Conservation (phyloP, 2,113 vertebrate genomes). For the Scopus umbretta region DNA sequence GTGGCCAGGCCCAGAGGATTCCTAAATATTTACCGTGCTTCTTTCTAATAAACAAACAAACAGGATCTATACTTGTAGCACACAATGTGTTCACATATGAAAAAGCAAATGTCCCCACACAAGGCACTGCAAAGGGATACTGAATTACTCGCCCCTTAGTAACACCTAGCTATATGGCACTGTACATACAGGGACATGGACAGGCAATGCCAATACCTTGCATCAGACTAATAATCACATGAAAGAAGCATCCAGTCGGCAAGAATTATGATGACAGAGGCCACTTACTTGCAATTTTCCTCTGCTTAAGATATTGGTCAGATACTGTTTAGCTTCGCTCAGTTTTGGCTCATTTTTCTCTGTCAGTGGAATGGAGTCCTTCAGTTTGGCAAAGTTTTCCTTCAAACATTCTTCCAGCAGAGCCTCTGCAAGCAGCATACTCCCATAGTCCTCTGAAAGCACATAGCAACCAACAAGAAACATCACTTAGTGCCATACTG, state of each 20-base stretch:
- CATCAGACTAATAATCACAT: neutral
- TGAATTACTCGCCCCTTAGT: neutral
- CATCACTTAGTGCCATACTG: neutral
- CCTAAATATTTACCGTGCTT: neutral
- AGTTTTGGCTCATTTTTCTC: constrained; percentile 84
- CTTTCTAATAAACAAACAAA: neutral
- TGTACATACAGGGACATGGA: neutral
- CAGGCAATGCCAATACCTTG: neutral
- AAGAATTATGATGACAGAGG: neutral
- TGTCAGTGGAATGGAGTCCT: constrained; percentile 77
- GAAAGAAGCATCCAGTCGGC: neutral
- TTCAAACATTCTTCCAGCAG: constrained; percentile 88
- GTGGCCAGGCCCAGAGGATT: neutral
- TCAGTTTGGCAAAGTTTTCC: constrained; percentile 83
- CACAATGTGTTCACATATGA: neutral
- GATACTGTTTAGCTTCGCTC: constrained; percentile 78
- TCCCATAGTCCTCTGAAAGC: constrained; percentile 86
- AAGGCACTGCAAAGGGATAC: neutral
- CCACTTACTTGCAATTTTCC: constrained; percentile 84
- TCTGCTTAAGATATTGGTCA: constrained; percentile 84
- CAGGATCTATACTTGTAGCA: neutral
- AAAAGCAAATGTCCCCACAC: neutral
- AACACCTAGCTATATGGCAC: neutral
- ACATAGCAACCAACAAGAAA: neutral
- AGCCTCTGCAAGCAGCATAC: constrained; percentile 84